Percentiles rank a stretch among this genome's conserved stretches.
These are phyloP conservation scores for Schizotus pectinicornis DNA, from an alignment of 2,888 invertebrate genomes.

Conservation along the genomic window DNA sequence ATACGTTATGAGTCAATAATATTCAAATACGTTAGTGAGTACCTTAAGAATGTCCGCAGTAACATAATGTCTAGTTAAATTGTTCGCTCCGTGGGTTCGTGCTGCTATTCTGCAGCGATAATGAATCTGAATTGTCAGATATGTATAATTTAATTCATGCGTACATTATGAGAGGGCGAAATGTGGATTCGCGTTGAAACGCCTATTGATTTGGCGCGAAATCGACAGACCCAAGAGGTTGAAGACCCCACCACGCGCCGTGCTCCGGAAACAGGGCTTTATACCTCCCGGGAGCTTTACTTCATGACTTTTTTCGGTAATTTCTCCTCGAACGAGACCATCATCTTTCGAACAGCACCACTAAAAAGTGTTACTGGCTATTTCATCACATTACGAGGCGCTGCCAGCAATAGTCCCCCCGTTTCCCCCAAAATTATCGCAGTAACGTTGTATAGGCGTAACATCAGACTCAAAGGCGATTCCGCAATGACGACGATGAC, in stretches of 20 bases:
- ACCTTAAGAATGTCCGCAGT: too few relatives aligned
- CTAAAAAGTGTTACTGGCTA: conserved; percentile 50
- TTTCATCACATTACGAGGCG: conserved; percentile 35
- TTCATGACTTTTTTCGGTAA: conserved; percentile 45
- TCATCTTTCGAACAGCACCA: conserved; percentile 47
- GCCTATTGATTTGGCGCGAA: conserved; percentile 18
- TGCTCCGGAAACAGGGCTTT: conserved; percentile 23
- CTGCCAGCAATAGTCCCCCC: conserved; percentile 7
- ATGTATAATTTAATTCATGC: too few relatives aligned
- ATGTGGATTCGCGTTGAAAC: too few relatives aligned
- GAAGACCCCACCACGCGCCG: conserved; percentile 23
- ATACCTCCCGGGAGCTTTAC: conserved; percentile 39
- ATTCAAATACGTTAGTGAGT: too few relatives aligned
- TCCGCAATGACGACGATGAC: too few relatives aligned
- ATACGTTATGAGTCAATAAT: too few relatives aligned
- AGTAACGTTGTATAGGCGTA: conserved; percentile 12
- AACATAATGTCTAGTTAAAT: too few relatives aligned
- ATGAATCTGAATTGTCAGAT: too few relatives aligned
- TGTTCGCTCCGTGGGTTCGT: too few relatives aligned
- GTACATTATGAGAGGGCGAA: too few relatives aligned
- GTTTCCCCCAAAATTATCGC: conserved; percentile 27
- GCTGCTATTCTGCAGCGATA: too few relatives aligned
- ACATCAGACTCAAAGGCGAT: conserved; percentile 26
- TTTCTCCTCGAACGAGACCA: conserved; percentile 45
- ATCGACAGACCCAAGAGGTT: conserved; percentile 24